A percentile compares a stretch with the other conserved stretches of the same genome.
Evolutionary conservation across 2,888 invertebrate genomes (phyloP).

Genomic region (Suillia variegata): DNA sequence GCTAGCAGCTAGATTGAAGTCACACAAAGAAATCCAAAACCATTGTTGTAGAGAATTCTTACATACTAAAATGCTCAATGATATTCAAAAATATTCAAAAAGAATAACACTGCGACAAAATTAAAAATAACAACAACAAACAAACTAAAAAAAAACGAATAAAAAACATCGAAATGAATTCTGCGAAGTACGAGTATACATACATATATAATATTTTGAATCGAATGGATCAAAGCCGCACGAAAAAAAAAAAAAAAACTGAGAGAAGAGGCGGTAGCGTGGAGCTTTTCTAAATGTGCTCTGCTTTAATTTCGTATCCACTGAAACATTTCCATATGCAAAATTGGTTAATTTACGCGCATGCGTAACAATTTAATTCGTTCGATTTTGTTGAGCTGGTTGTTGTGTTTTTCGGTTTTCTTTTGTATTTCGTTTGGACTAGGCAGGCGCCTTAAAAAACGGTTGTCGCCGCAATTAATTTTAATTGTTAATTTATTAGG

Average conservation of each 20-base stretch:
- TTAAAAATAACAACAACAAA: not conserved
- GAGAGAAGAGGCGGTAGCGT: too few species aligned
- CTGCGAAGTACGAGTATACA: not conserved
- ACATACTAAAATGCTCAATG: not conserved
- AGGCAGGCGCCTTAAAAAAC: not conserved
- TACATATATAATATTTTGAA: too few species aligned
- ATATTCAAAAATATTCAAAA: not conserved
- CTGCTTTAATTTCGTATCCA: not conserved
- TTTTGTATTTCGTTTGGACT: too few species aligned
- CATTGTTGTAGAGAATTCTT: not conserved
- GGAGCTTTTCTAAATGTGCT: too few species aligned
- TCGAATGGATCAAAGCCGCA: too few species aligned
- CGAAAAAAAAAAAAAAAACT: too few species aligned
- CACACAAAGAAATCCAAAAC: not conserved
- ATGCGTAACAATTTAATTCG: slow-evolving; percentile 7
- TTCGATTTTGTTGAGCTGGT: too few species aligned
- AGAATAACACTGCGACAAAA: not conserved
- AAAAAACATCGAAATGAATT: not conserved
- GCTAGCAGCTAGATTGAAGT: too few species aligned
- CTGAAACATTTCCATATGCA: not conserved
- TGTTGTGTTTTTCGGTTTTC: too few species aligned
- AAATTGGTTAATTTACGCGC: slow-evolving; percentile 16
- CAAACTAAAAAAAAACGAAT: not conserved
- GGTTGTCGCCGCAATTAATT: not conserved
- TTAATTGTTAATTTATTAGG: not conserved